These are phyloP conservation scores for Marronus borbonicus DNA, from an alignment of 2,888 invertebrate species.

Conservation along the genomic window DNA sequence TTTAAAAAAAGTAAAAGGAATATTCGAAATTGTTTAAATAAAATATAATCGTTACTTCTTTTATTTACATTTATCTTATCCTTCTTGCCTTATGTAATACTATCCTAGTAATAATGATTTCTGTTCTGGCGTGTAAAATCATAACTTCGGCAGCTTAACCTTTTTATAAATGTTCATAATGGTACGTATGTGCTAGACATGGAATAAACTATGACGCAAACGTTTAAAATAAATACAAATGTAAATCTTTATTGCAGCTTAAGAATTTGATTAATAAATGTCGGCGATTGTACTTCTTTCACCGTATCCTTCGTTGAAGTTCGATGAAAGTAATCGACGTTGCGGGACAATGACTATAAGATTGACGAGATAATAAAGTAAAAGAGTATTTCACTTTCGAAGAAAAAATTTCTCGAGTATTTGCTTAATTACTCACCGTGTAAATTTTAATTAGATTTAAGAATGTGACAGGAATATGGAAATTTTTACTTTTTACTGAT, in stretches of 20 bases:
- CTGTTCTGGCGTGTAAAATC: not conserved
- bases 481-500: not conserved
- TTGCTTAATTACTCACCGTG: constrained; percentile 3
- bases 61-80: not conserved
- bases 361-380: not conserved
- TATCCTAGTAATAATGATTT: not conserved
- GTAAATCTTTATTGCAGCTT: not conserved
- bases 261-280: constrained; percentile 6
- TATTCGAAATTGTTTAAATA: not conserved
- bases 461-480: not conserved
- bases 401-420: constrained; percentile 8
- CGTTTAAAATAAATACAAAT: constrained; percentile 4
- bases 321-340: not conserved
- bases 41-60: not conserved
- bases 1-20: no score
- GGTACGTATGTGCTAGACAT: not conserved
- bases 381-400: constrained; percentile 7
- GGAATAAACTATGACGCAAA: constrained; percentile 11
- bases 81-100: not conserved
- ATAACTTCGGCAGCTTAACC: not conserved
- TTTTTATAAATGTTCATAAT: not conserved
- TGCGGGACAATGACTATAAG: not conserved
- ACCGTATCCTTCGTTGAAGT: not conserved
- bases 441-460: not conserved
- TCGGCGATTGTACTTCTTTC: constrained; percentile 1